These are phyloP conservation scores for Chionis minor DNA, from an alignment of 2,113 vertebrate species.

Conservation along the genomic window DNA sequence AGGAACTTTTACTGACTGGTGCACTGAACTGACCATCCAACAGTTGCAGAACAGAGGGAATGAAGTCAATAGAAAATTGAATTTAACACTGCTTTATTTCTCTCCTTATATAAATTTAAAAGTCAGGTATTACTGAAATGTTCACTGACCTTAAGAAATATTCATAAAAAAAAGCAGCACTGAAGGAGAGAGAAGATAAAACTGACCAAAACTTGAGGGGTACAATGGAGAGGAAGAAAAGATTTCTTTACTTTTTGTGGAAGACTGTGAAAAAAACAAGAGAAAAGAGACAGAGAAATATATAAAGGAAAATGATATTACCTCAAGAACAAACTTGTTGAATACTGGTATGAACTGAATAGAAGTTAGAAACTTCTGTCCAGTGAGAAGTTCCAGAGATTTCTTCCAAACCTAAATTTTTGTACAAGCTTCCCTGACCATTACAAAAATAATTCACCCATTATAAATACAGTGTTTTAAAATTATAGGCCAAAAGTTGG, in stretches of 20 bases:
- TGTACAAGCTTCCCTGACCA: neutral
- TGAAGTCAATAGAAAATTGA: neutral
- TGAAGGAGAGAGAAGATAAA: neutral
- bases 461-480: neutral
- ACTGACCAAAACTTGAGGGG: neutral
- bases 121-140: neutral
- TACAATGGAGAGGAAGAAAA: neutral
- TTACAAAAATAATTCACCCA: neutral
- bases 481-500: neutral
- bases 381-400: neutral
- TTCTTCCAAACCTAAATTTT: neutral
- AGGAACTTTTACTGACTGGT: neutral
- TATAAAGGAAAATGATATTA: neutral
- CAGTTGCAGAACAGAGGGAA: neutral
- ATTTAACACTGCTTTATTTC: neutral
- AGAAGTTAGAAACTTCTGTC: neutral
- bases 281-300: neutral
- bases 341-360: neutral
- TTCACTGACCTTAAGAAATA: neutral
- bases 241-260: neutral
- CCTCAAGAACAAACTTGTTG: neutral
- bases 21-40: neutral
- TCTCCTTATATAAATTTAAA: neutral
- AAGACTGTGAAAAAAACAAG: neutral
- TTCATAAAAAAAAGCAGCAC: neutral